Conservation (phyloP, 64 coral and sea anemone genomes). For the Stichodactyla mertensii region DNA sequence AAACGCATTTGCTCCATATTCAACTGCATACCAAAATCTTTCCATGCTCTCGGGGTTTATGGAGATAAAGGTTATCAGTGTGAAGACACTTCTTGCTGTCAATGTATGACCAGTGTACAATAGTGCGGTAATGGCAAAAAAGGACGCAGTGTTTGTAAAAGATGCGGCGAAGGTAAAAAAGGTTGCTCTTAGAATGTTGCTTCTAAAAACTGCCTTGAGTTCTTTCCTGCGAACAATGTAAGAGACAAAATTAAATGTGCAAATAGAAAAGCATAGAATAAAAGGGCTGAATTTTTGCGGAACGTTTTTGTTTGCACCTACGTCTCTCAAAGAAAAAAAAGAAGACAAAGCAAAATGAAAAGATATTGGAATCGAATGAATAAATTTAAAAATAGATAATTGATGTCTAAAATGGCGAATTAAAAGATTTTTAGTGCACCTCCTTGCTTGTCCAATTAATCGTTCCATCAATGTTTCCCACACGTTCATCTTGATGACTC, state of each 20-base stretch:
- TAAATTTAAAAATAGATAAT: too few relatives aligned
- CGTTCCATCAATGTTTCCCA: constrained; percentile 31
- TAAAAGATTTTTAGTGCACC: neutral
- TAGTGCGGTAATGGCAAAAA: neutral
- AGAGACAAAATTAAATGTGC: neutral
- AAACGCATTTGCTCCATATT: neutral
- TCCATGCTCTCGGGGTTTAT: neutral
- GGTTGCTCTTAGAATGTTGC: neutral
- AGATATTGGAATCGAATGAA: neutral
- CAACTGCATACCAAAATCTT: neutral
- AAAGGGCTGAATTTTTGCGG: too few relatives aligned
- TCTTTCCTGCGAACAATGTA: neutral
- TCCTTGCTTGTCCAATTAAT: constrained; percentile 2
- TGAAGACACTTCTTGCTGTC: neutral
- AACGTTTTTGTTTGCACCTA: too few relatives aligned
- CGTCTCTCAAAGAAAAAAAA: too few relatives aligned
- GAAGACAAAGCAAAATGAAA: too few relatives aligned
- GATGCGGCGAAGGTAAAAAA: neutral
- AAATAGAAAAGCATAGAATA: too few relatives aligned
- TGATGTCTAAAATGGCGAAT: neutral
- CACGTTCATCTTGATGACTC: constrained; percentile 46
- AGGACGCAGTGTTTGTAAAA: neutral
- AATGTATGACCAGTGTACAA: neutral
- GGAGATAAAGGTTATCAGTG: neutral
- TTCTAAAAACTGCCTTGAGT: neutral